Percentiles rank a stretch among this genome's conserved stretches.
These are phyloP conservation scores for Deladenus siricidicola DNA, from an alignment of 2,888 invertebrate species.

Conservation along the genomic window DNA sequence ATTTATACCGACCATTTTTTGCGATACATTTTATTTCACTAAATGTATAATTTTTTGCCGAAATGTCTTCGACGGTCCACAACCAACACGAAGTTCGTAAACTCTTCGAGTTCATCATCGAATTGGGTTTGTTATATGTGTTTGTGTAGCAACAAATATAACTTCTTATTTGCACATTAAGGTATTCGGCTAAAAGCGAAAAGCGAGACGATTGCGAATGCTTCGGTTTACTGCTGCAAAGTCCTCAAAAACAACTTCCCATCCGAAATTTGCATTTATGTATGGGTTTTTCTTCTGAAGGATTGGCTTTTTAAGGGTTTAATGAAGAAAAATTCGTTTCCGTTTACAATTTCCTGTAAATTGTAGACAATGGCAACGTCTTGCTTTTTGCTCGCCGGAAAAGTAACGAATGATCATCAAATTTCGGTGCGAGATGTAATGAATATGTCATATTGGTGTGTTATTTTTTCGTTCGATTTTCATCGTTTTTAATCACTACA, in stretches of 20 bases:
- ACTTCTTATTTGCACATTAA: too few relatives aligned
- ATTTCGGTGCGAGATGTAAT: slow-evolving; percentile 15
- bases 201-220: slow-evolving; percentile 14
- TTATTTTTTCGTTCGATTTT: background rate
- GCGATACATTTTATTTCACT: too few relatives aligned
- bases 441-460: slow-evolving; percentile 17
- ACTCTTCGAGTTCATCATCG: slow-evolving; percentile 13
- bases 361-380: slow-evolving; percentile 17
- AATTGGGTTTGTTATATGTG: too few relatives aligned
- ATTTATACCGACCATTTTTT: too few relatives aligned
- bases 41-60: too few relatives aligned
- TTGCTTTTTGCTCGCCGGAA: slow-evolving; percentile 16
- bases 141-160: too few relatives aligned
- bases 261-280: background rate
- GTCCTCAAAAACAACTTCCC: slow-evolving; percentile 5
- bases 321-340: slow-evolving; percentile 4
- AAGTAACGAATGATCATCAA: slow-evolving; percentile 15
- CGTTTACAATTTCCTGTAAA: background rate
- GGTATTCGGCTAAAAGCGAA: slow-evolving; percentile 18
- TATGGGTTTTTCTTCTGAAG: background rate
- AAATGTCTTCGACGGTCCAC: too few relatives aligned
- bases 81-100: slow-evolving; percentile 5
- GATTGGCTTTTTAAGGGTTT: too few relatives aligned
- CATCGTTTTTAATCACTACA: background rate
- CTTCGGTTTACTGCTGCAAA: slow-evolving; percentile 16